Evolutionary conservation across 2,797 vertebrate genomes (phyloP).

Genomic region (Alfaro cultratus): DNA sequence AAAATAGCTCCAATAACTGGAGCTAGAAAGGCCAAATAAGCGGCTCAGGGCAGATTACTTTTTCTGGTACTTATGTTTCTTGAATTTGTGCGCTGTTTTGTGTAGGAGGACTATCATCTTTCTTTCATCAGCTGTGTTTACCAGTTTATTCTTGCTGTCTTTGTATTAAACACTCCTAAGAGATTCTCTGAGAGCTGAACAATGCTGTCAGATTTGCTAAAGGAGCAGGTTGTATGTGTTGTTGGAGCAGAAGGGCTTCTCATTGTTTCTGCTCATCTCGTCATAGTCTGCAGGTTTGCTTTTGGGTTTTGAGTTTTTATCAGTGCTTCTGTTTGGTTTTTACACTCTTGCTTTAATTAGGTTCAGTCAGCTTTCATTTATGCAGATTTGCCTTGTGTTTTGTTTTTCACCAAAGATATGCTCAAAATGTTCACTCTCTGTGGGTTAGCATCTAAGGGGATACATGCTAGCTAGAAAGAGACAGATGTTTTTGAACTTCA

Average conservation of each 20-base stretch:
- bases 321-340: not conserved
- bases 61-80: slow-evolving; percentile 6
- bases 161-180: not conserved
- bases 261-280: not conserved
- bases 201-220: not conserved
- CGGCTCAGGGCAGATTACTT: slow-evolving; percentile 18
- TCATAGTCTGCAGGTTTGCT: not conserved
- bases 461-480: not conserved
- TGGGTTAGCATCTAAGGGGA: not conserved
- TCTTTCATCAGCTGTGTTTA: slow-evolving; percentile 20
- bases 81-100: not conserved
- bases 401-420: not conserved
- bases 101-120: not conserved
- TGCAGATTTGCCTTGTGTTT: not conserved
- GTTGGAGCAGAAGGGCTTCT: not conserved
- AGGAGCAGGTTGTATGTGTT: slow-evolving; percentile 1
- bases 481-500: not conserved
- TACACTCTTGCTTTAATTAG: not conserved
- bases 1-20: slow-evolving; percentile 36
- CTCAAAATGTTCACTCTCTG: not conserved
- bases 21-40: slow-evolving; percentile 45
- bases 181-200: slow-evolving; percentile 21
- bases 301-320: not conserved
- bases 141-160: slow-evolving; percentile 12
- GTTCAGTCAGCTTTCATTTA: not conserved